phyloP scores from a whole-genome alignment of 2,888 invertebrate species.

The Noctuana brunneofusca region DNA sequence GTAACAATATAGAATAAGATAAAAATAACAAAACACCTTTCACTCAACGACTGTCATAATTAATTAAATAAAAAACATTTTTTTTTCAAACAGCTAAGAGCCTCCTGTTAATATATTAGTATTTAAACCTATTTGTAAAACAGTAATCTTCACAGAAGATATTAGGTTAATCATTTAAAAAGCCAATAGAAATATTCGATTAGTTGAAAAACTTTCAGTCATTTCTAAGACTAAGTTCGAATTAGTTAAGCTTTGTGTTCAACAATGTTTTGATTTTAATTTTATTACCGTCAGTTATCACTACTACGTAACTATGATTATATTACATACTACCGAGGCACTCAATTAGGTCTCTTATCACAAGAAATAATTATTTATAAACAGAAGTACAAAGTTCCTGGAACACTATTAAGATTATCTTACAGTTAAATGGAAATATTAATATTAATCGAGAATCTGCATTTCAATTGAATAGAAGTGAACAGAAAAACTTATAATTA shows the following conservation, averaged over 20 bases:
- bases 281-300: conserved; percentile 36
- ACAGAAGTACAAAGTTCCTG: conserved; percentile 10
- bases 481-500: neutral
- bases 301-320: neutral
- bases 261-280: conserved; percentile 9
- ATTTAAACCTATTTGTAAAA: conserved; percentile 40
- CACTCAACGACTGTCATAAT: conserved; percentile 17
- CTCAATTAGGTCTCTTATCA: conserved; percentile 21
- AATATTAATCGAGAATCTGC: neutral
- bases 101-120: conserved; percentile 61
- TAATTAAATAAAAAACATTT: conserved; percentile 37
- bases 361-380: conserved; percentile 27
- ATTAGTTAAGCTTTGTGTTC: conserved; percentile 36
- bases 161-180: conserved; percentile 47
- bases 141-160: conserved; percentile 61
- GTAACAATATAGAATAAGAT: conserved; percentile 25
- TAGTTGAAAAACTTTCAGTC: conserved; percentile 46
- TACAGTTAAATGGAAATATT: neutral
- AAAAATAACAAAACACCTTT: conserved; percentile 28
- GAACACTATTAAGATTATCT: conserved; percentile 14
- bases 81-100: conserved; percentile 41
- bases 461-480: neutral
- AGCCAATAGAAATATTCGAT: conserved; percentile 32
- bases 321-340: neutral
- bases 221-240: conserved; percentile 47